phyloP scores from a whole-genome alignment of 2,888 invertebrate genomes.

The Cabera pusaria region DNA sequence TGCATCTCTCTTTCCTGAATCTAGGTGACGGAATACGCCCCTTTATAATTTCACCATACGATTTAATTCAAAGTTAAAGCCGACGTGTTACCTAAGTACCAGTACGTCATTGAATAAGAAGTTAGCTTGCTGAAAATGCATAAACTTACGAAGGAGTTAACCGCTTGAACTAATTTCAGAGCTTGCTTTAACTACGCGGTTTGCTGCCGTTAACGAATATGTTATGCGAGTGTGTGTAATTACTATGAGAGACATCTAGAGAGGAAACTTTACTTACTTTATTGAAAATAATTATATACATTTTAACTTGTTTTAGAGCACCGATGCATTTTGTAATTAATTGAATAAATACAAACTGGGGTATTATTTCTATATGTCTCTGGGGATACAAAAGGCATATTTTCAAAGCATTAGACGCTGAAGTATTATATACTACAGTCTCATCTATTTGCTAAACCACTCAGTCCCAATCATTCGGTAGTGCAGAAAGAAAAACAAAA shows the following conservation, averaged over 20 bases:
- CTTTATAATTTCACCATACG: conserved; percentile 44
- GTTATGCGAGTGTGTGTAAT: conserved; percentile 15
- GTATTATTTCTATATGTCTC: no score
- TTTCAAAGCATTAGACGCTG: no score
- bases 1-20: conserved; percentile 46
- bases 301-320: no score
- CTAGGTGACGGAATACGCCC: conserved; percentile 42
- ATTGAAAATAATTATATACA: no score
- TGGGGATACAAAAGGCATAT: no score
- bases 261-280: conserved; percentile 5
- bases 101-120: conserved; percentile 29
- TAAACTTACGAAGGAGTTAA: conserved; percentile 31
- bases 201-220: conserved; percentile 20
- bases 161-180: conserved; percentile 33
- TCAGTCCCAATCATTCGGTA: conserved; percentile 6
- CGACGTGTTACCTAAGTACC: conserved; percentile 16
- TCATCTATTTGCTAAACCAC: no score
- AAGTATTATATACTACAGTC: no score
- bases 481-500: conserved; percentile 24
- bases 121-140: conserved; percentile 29
- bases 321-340: no score
- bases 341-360: no score
- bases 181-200: conserved; percentile 28
- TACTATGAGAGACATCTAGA: conserved; percentile 12
- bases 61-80: conserved; percentile 34